Evolutionary conservation across 2,888 invertebrate genomes (phyloP), one percentile per base, ranked within the genome.

Genomic region (Thecophora atra): DNA sequence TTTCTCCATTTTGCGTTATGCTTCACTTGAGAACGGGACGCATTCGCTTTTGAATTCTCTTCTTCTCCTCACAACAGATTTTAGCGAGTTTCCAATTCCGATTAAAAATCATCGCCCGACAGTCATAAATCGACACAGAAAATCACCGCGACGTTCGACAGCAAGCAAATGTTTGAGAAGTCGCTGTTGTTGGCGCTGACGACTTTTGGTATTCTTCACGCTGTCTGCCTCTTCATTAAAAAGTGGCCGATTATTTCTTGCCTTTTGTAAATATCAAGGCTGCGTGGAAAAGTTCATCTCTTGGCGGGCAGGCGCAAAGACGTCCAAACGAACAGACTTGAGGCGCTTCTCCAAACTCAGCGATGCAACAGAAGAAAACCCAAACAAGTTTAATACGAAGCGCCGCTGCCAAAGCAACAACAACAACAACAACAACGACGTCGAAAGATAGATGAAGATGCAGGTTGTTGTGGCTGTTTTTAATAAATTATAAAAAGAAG

Each of bases 201-300:
- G 56, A 67, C 67, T 19, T 54, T 58, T 37, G 54, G 54, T 28
- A 54, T 54, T 54, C 37, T 37, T 52, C 30, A 30, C 28, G 8
- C 21, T 17, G 6, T 8, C 62, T 28, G 67, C 67, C 37, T 67
- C 67, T 67, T 56, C 67, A 67, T 67, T 67, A 19, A 54, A 67
- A 56, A 54, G 26, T 17, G 1, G 47, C 64, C 47, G 56, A 42
- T 66, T 66, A 37, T 42, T 66, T 54, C 37, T 67, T 52, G 56
- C 21, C 37, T 67, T 54, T 21, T 47, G 64, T 67, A 56, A 67
- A 67, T 56, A 67, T 54, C 67, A 67, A 67, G 67, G 67, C 67
- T 30, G 52, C 19, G 17, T 11, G 15, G 19, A 42, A 60, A 37
- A 44, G 54, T 21, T 21, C 26, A 58, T 26, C 24, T 24, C 47